Percentiles rank a stretch among this genome's conserved stretches.
Evolutionary conservation across 2,797 vertebrate species (phyloP).

Genomic region (Hemitrygon akajei): DNA sequence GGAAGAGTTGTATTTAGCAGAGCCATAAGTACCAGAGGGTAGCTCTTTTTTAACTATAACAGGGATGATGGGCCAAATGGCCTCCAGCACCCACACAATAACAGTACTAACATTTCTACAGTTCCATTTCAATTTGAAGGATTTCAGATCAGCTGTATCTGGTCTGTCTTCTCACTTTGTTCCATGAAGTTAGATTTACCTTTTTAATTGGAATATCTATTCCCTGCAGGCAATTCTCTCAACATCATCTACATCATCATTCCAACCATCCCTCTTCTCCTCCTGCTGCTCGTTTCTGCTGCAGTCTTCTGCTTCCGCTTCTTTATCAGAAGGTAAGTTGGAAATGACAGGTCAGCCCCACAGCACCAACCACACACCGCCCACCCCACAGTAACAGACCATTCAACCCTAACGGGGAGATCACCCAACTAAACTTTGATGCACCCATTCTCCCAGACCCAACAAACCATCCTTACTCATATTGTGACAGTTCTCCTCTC

Average conservation of each 20-base stretch:
- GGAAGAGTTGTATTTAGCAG: too few species aligned
- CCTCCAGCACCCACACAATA: too few species aligned
- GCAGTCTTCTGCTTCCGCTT: constrained; percentile 69
- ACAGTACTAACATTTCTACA: too few species aligned
- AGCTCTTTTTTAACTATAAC: too few species aligned
- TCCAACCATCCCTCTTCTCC: constrained; percentile 64
- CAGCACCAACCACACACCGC: too few species aligned
- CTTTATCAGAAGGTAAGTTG: constrained; percentile 65
- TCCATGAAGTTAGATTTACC: neutral
- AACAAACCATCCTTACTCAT: neutral
- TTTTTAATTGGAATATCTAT: constrained; percentile 39
- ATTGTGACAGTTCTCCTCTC: neutral
- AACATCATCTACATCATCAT: constrained; percentile 73
- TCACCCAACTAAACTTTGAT: neutral
- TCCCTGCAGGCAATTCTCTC: constrained; percentile 57
- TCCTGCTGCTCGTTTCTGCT: constrained; percentile 63
- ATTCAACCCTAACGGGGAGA: neutral
- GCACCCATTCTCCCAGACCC: neutral
- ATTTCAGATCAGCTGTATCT: neutral
- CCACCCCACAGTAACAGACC: neutral
- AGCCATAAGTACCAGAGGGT: too few species aligned
- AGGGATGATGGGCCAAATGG: too few species aligned
- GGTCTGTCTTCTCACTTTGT: neutral
- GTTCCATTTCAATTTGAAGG: neutral
- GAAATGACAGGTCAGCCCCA: too few species aligned